Evolutionary conservation across 23 tunicate species (phyloP), one percentile per base, ranked within the genome.

Genomic region (Trididemnum miniatum): DNA sequence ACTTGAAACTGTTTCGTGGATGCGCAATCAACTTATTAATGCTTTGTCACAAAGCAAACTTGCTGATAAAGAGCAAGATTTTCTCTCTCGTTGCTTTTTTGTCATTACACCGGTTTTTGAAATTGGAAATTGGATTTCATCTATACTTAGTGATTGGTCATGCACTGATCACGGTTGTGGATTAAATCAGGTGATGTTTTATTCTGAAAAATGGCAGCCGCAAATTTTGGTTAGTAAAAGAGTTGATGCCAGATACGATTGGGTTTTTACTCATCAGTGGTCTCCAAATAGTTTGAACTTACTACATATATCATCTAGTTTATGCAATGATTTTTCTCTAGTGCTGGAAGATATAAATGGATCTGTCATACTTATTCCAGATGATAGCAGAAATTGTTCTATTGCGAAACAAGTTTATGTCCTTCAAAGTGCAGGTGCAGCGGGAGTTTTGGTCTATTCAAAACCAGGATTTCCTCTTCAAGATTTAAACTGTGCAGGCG

Each of bases 121-220:
- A 34, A 60, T 85, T 2, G 79, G 79, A 2, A 85, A 85, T 33
- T 85, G 89, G 89, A 65, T 85, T 1, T 23, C 83, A 2, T 30
- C 83, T 3, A 7, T 85, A 30, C 63, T 85, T 18, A 49, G 32
- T 31, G 83, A 78, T 49, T 85, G 89, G 89, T 65, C 89, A n/a
- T 85, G 89, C 59, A 24, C n/a, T 20, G 89, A 66, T 24, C 89
- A 85, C 67, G 89, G 89, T 34, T 85, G 89, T 85, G 89, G 89
- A 20, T 85, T 35, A 1, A 62, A 79, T 34, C 84, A 85, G 69
- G 34, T 85, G 20, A 30, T 31, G 1, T 78, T 78, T 67, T 3
- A 69, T 31, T 66, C 51, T 78, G 31, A 25, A 0, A 49, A 2
- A 1, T 84, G 76, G 76, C 23, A 37, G 0, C 69, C 69, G 15